Conservation (phyloP, 2,113 vertebrate species). For the Columbina picui region DNA sequence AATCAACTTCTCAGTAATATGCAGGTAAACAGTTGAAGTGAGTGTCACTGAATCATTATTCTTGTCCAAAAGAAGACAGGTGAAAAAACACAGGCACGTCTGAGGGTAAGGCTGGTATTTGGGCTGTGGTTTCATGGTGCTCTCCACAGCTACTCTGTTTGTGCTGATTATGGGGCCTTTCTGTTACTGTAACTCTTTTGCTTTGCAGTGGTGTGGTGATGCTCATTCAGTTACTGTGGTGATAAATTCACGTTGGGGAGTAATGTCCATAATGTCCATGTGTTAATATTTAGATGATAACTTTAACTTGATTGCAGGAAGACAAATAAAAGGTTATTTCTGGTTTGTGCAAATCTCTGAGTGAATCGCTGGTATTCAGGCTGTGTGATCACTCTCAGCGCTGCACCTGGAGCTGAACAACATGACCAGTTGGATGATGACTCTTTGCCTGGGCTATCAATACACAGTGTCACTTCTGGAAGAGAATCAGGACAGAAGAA, state of each 20-base stretch:
- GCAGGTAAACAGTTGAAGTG: neutral
- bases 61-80: neutral
- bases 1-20: neutral
- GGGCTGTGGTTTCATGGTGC: neutral
- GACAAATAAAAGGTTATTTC: neutral
- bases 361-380: neutral
- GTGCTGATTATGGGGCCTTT: neutral
- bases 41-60: neutral
- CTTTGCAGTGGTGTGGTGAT: neutral
- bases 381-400: neutral
- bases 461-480: slow-evolving; percentile 32
- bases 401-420: neutral
- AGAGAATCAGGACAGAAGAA: neutral
- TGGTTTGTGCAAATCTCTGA: neutral
- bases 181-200: neutral
- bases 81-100: neutral
- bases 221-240: neutral
- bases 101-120: neutral
- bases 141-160: fast-evolving
- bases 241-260: neutral
- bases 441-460: slow-evolving; percentile 9
- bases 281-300: neutral
- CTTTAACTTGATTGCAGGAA: neutral
- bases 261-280: fast-evolving
- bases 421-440: neutral